Conservation (phyloP, 2,797 vertebrate genomes). For the Microchirus variegatus region DNA sequence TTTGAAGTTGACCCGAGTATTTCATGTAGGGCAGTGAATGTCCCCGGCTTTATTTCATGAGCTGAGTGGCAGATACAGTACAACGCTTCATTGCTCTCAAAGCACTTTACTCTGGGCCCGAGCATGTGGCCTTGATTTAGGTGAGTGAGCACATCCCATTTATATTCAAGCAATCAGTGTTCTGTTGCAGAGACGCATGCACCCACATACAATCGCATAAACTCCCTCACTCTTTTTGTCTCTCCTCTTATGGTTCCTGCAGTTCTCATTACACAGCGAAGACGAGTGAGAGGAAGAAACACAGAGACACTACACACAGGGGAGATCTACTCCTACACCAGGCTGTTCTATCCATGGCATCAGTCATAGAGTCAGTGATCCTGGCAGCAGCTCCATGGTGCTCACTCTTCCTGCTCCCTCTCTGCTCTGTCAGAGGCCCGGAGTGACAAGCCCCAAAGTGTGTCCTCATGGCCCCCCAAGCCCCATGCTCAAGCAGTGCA, state of each 20-base stretch:
- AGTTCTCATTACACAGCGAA: conserved; percentile 64
- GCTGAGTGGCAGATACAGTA: conserved; percentile 69
- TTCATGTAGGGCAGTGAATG: conserved; percentile 55
- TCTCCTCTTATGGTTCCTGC: conserved; percentile 33
- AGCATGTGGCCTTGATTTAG: conserved; percentile 80
- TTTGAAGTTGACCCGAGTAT: conserved; percentile 65
- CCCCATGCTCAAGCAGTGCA: conserved; percentile 20
- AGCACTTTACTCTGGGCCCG: conserved; percentile 55
- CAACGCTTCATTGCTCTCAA: conserved; percentile 59
- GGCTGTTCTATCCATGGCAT: conserved; percentile 49
- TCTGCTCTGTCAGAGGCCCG: conserved; percentile 39
- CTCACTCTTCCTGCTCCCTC: conserved; percentile 6
- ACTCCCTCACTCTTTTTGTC: conserved; percentile 31
- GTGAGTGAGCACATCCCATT: conserved; percentile 74
- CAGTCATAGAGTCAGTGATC: conserved; percentile 62
- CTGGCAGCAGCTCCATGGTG: conserved; percentile 50
- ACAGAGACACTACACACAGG: conserved; percentile 50
- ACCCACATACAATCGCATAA: conserved; percentile 33
- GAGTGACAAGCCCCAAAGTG: conserved; percentile 46
- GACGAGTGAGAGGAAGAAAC: conserved; percentile 42
- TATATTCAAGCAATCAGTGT: conserved; percentile 74
- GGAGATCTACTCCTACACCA: conserved; percentile 63
- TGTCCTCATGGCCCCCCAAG: conserved; percentile 7
- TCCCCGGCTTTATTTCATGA: conserved; percentile 51
- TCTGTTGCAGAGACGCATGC: conserved; percentile 62